phyloP scores from a whole-genome alignment of 2,888 invertebrate genomes.

The Dastarcus helophoroides region DNA sequence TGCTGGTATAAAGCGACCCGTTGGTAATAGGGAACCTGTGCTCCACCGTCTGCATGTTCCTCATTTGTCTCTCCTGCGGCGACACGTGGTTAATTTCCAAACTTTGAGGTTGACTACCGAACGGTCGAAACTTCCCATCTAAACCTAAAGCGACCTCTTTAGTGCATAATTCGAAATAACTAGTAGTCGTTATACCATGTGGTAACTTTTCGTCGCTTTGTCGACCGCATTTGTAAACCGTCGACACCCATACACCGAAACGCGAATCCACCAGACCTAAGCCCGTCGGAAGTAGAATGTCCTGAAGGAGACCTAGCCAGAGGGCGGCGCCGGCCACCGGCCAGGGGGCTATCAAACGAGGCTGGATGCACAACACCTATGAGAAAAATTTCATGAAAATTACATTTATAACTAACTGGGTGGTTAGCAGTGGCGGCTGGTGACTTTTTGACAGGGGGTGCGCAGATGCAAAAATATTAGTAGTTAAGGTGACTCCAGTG shows the following conservation, averaged over 20 bases:
- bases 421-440: too few species aligned
- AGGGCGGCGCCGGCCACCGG: constrained; percentile 43
- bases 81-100: constrained; percentile 26
- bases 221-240: constrained; percentile 38
- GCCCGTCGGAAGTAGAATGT: constrained; percentile 44
- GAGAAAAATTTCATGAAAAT: too few species aligned
- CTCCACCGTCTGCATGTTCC: constrained; percentile 36
- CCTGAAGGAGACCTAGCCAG: constrained; percentile 46
- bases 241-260: constrained; percentile 44
- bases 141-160: constrained; percentile 32
- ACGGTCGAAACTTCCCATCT: constrained; percentile 48
- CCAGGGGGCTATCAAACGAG: constrained; percentile 39
- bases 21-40: constrained; percentile 49
- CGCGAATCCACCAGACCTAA: constrained; percentile 46
- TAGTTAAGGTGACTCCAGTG: too few species aligned
- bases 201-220: constrained; percentile 34
- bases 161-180: constrained; percentile 26
- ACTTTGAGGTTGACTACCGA: constrained; percentile 36
- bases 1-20: constrained; percentile 43
- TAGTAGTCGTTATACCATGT: too few species aligned
- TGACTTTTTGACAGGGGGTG: too few species aligned
- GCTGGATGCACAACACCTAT: constrained; percentile 42
- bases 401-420: constrained; percentile 1
- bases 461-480: too few species aligned
- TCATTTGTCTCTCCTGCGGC: constrained; percentile 29